A percentile compares a stretch with the other conserved stretches of the same genome.
These are phyloP conservation scores for Myotis daubentonii DNA, from an alignment of 2,797 vertebrate species.

Conservation along the genomic window DNA sequence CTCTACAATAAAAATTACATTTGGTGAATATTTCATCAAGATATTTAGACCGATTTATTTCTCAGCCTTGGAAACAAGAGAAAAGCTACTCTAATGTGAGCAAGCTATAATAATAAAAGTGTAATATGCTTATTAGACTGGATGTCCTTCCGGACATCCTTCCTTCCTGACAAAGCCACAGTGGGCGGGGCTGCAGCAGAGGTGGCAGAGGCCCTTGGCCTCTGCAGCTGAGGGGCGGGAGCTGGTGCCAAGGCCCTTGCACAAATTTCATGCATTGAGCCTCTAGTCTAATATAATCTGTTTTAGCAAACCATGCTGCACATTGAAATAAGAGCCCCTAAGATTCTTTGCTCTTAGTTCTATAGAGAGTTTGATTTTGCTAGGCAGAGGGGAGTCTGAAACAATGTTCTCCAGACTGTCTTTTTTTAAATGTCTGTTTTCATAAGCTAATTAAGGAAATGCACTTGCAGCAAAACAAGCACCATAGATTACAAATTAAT, in stretches of 20 bases:
- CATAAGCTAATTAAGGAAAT: slow-evolving; percentile 60
- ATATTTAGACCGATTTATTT: slow-evolving; percentile 24
- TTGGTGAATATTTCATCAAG: slow-evolving; percentile 17
- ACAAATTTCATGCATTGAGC: no score
- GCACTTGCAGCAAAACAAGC: slow-evolving; percentile 38
- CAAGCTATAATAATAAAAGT: not conserved
- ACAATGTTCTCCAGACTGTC: slow-evolving; percentile 22
- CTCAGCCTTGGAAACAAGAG: not conserved
- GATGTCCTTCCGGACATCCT: no score
- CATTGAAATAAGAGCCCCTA: slow-evolving; percentile 23
- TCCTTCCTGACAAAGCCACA: no score
- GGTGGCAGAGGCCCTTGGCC: no score
- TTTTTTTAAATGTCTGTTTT: slow-evolving; percentile 1
- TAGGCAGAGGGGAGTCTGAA: slow-evolving; percentile 18
- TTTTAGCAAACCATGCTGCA: slow-evolving; percentile 53
- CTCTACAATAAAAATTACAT: slow-evolving; percentile 15
- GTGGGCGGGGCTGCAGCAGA: no score
- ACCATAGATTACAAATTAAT: slow-evolving; percentile 47
- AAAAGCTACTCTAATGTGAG: not conserved
- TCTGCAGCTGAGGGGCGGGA: no score
- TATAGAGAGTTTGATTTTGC: slow-evolving; percentile 31
- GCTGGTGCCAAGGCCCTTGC: no score
- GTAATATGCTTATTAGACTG: no score
- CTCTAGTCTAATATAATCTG: slow-evolving; percentile 31
- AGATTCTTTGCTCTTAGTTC: slow-evolving; percentile 54